A percentile compares a stretch with the other conserved stretches of the same genome.
Evolutionary conservation across 2,113 vertebrate genomes (phyloP).

Genomic region (Monarcha castaneiventris): DNA sequence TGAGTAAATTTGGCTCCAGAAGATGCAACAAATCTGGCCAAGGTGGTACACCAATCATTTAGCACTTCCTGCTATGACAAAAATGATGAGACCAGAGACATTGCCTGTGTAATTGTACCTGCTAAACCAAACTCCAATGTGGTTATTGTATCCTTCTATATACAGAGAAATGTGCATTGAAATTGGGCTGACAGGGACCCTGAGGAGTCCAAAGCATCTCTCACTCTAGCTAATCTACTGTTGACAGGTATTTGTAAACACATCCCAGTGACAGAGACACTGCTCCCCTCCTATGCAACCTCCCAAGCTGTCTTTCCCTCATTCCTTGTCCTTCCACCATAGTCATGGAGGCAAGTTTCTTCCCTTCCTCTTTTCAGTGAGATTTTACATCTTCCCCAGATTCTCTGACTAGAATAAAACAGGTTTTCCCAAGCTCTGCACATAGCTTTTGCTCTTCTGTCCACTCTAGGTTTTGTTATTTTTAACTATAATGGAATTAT

Average conservation of each 20-base stretch:
- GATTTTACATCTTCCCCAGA: not conserved
- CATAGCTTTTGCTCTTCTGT: not conserved
- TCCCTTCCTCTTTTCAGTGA: not conserved
- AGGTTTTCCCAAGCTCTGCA: not conserved
- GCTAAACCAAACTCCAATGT: not conserved
- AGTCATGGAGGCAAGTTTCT: rapidly evolving
- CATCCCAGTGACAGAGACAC: not conserved
- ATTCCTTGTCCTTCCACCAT: not conserved
- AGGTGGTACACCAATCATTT: not conserved
- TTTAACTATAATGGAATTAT: not conserved
- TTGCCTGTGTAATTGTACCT: not conserved
- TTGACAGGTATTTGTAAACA: not conserved
- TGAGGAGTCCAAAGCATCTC: not conserved
- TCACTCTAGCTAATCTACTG: conserved; percentile 8
- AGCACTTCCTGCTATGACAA: not conserved
- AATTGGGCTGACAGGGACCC: not conserved
- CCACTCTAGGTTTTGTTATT: not conserved
- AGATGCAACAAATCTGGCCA: not conserved
- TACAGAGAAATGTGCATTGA: not conserved
- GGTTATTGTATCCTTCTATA: not conserved
- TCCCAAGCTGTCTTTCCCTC: not conserved
- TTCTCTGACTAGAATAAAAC: not conserved
- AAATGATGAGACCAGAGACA: not conserved
- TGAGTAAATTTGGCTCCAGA: not conserved
- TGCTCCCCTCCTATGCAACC: not conserved